Conservation (phyloP, 1,140 invertebrate genomes). For the Pissodes strobi region DNA sequence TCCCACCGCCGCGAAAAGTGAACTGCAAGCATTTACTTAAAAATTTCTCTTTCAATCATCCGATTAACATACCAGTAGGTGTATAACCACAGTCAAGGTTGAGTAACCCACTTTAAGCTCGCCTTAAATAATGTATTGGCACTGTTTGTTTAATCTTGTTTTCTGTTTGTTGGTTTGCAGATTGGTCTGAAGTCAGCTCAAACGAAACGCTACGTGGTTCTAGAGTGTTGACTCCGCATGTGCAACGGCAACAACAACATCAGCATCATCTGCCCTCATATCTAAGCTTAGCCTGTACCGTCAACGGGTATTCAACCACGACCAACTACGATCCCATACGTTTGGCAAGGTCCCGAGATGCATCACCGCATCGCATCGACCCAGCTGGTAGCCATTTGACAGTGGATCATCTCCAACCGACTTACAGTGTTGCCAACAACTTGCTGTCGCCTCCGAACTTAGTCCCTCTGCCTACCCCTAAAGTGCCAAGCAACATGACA, state of each 20-base stretch:
- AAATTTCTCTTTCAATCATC: slow-evolving; percentile 29
- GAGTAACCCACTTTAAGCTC: slow-evolving; percentile 21
- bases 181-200: slow-evolving; percentile 51
- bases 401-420: slow-evolving; percentile 22
- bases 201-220: slow-evolving; percentile 49
- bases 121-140: slow-evolving; percentile 7
- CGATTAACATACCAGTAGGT: slow-evolving; percentile 27
- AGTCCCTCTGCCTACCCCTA: slow-evolving; percentile 48
- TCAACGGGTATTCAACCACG: slow-evolving; percentile 85
- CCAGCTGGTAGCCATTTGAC: slow-evolving; percentile 34
- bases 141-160: slow-evolving; percentile 16
- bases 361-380: slow-evolving; percentile 65
- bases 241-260: too few species aligned
- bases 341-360: slow-evolving; percentile 68
- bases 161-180: slow-evolving; percentile 41
- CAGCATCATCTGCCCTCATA: slow-evolving; percentile 70
- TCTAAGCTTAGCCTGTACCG: slow-evolving; percentile 83
- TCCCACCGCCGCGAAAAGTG: slow-evolving; percentile 9
- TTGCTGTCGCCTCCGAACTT: slow-evolving; percentile 53
- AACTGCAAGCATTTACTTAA: slow-evolving; percentile 12
- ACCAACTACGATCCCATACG: slow-evolving; percentile 79
- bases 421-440: slow-evolving; percentile 41
- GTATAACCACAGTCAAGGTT: slow-evolving; percentile 30
- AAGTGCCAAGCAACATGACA: slow-evolving; percentile 38
- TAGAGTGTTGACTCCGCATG: slow-evolving; percentile 38